Conservation (phyloP, 2,888 invertebrate genomes). For the Nemurella pictetii region DNA sequence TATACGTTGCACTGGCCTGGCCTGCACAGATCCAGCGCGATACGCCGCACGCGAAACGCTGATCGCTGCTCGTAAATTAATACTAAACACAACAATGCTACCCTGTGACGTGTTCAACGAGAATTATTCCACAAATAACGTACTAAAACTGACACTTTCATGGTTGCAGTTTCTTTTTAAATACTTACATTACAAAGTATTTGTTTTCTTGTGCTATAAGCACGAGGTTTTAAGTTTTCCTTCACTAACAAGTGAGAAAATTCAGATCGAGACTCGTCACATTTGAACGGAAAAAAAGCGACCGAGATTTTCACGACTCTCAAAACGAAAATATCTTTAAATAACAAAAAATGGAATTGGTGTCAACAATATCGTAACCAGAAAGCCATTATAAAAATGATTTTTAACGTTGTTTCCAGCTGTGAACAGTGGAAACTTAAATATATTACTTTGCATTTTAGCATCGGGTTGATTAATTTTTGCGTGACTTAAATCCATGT, state of each 20-base stretch:
- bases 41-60: conserved; percentile 13
- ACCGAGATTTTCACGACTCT: too few species aligned
- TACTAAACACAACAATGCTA: conserved; percentile 3
- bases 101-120: not conserved
- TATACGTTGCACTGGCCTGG: not conserved
- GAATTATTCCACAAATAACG: not conserved
- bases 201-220: not conserved
- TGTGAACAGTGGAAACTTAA: not conserved
- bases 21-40: not conserved
- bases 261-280: too few species aligned
- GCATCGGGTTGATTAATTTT: conserved; percentile 32
- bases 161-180: not conserved
- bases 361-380: not conserved
- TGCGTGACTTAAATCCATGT: conserved; percentile 31
- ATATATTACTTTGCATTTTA: not conserved
- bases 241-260: not conserved
- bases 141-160: not conserved
- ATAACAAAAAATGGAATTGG: too few species aligned
- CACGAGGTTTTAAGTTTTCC: not conserved
- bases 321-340: too few species aligned
- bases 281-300: too few species aligned
- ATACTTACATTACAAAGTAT: not conserved
- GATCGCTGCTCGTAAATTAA: conserved; percentile 1
- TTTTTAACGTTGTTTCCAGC: not conserved
- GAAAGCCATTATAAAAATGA: not conserved